These are phyloP conservation scores for Tachycineta bicolor DNA, from an alignment of 2,113 vertebrate species.

Conservation along the genomic window DNA sequence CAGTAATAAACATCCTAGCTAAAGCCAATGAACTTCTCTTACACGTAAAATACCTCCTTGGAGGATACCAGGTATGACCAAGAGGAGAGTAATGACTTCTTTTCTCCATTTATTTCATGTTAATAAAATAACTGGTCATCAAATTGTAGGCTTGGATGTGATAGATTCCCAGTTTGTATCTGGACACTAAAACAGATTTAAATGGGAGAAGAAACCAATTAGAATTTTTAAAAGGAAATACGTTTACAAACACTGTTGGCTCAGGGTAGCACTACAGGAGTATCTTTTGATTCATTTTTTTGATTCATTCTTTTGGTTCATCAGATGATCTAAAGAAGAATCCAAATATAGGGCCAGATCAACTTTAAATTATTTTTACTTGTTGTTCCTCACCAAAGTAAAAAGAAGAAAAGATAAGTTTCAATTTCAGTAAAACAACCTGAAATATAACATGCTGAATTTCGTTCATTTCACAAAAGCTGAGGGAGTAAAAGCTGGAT, in stretches of 20 bases:
- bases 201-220: neutral
- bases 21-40: conserved; percentile 20
- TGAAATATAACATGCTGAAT: neutral
- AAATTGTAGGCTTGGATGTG: neutral
- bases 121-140: neutral
- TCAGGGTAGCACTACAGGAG: neutral
- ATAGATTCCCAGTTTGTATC: neutral
- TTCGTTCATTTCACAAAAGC: neutral
- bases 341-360: neutral
- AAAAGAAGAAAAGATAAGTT: neutral
- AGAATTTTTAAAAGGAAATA: neutral
- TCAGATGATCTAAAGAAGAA: neutral
- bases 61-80: neutral
- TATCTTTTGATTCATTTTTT: neutral
- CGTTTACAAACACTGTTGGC: neutral
- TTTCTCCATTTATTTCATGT: neutral
- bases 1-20: conserved; percentile 21
- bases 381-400: neutral
- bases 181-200: neutral
- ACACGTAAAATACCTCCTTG: neutral
- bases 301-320: neutral
- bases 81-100: neutral
- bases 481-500: neutral
- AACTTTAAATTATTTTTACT: neutral
- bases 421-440: neutral